Conservation (phyloP, 2,113 vertebrate genomes). For the Neodontobutis hainanensis region DNA sequence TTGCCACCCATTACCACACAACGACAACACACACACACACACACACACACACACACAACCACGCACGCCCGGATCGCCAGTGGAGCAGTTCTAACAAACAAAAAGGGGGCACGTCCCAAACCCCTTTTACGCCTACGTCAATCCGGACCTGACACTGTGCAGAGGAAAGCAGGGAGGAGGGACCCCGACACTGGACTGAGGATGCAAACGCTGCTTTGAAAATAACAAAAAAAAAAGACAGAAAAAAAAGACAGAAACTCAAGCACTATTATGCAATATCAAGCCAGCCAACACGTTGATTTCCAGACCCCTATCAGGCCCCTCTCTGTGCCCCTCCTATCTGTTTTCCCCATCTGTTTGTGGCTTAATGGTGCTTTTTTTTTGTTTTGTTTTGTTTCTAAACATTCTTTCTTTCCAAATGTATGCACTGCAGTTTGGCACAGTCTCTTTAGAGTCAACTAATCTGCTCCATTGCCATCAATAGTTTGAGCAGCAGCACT, state of each 20-base stretch:
- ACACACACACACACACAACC: slow-evolving; percentile 70
- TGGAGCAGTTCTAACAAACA: slow-evolving; percentile 77
- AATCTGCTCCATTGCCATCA: slow-evolving; percentile 63
- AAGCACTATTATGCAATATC: slow-evolving; percentile 98
- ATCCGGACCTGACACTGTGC: slow-evolving; percentile 87
- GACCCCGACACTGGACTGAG: slow-evolving; percentile 73
- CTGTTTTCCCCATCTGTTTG: slow-evolving; percentile 34
- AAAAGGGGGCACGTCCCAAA: slow-evolving; percentile 71
- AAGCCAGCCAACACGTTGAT: slow-evolving; percentile 93
- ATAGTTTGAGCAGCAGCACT: slow-evolving; percentile 86
- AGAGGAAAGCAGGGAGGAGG: slow-evolving; percentile 78
- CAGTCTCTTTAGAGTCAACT: slow-evolving; percentile 30
- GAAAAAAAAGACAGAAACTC: slow-evolving; percentile 82
- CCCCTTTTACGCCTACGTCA: slow-evolving; percentile 70
- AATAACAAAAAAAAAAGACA: slow-evolving; percentile 62
- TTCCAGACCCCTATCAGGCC: slow-evolving; percentile 60
- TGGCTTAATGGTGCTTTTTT: slow-evolving; percentile 40
- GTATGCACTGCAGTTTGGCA: slow-evolving; percentile 8
- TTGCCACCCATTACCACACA: slow-evolving; percentile 44
- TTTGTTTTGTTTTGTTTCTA: slow-evolving; percentile 47
- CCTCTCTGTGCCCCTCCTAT: slow-evolving; percentile 61
- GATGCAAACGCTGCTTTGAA: slow-evolving; percentile 78
- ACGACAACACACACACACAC: background rate
- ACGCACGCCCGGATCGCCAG: slow-evolving; percentile 66
- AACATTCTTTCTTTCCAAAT: slow-evolving; percentile 78